These are phyloP conservation scores for Chondrilla cf. caribensis DNA, from an alignment of 37 sponge, comb jelly and placozoan genomes.

Conservation along the genomic window DNA sequence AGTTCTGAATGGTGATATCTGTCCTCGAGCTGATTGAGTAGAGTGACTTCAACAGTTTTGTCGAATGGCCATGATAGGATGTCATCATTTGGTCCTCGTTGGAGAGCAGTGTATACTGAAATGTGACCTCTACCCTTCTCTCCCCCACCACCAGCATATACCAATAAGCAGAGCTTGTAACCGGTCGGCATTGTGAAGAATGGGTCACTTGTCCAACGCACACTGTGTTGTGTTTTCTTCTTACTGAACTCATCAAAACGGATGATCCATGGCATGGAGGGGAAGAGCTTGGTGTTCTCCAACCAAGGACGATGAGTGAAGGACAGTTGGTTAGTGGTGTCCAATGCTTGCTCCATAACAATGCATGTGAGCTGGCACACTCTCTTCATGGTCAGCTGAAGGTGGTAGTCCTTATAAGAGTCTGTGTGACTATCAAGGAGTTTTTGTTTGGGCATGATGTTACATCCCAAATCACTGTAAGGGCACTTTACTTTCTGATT, in stretches of 20 bases:
- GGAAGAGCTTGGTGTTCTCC: neutral
- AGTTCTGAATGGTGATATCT: too few relatives aligned
- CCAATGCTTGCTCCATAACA: too few relatives aligned
- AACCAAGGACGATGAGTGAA: neutral
- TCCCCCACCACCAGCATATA: neutral
- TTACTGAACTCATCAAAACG: neutral
- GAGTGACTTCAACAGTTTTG: neutral
- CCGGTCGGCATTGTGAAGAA: neutral
- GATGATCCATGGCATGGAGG: slow-evolving; percentile 3
- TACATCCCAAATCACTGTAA: neutral
- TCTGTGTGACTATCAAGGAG: neutral
- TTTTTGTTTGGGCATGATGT: neutral
- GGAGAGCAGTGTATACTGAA: neutral
- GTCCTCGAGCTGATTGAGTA: too few relatives aligned
- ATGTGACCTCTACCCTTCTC: neutral
- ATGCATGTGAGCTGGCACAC: neutral
- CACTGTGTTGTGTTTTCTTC: neutral
- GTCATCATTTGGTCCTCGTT: neutral
- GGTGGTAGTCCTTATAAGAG: neutral
- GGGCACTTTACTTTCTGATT: neutral
- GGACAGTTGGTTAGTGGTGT: too few relatives aligned
- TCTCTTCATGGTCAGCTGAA: neutral
- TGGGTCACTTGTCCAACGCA: neutral
- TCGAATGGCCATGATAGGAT: neutral
- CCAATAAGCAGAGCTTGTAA: neutral